Percentiles rank a stretch among this genome's conserved stretches.
Evolutionary conservation across 2,113 vertebrate species (phyloP).

Genomic region (Oreochromis tanganicae): DNA sequence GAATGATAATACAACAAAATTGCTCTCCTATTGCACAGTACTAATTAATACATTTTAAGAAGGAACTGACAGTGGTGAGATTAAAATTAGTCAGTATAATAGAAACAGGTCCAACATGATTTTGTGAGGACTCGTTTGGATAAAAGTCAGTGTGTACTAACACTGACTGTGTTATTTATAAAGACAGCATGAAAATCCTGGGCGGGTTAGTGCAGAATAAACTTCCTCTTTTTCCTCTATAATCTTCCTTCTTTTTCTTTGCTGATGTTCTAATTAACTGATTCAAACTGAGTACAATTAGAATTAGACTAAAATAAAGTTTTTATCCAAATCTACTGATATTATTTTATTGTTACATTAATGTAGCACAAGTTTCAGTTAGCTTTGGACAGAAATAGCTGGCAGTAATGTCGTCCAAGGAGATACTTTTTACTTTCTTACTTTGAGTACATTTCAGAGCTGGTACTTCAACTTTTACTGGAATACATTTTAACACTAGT

Average conservation of each 20-base stretch:
- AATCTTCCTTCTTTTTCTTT: neutral
- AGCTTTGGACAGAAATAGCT: neutral
- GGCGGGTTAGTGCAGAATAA: accelerated
- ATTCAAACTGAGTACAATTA: accelerated
- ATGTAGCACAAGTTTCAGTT: neutral
- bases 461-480: neutral
- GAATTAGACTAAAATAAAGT: accelerated
- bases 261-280: neutral
- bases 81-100: accelerated
- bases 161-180: neutral
- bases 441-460: too few relatives aligned
- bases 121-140: neutral
- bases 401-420: accelerated
- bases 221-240: too few relatives aligned
- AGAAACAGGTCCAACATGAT: accelerated
- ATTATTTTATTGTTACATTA: accelerated
- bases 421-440: neutral
- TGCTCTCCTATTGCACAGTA: accelerated
- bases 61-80: neutral
- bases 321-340: accelerated
- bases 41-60: neutral
- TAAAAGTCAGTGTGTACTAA: accelerated
- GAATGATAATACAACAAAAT: accelerated
- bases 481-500: accelerated
- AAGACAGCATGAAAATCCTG: accelerated